Conservation (phyloP, 2,797 vertebrate genomes). For the Ptychadena robeensis region DNA sequence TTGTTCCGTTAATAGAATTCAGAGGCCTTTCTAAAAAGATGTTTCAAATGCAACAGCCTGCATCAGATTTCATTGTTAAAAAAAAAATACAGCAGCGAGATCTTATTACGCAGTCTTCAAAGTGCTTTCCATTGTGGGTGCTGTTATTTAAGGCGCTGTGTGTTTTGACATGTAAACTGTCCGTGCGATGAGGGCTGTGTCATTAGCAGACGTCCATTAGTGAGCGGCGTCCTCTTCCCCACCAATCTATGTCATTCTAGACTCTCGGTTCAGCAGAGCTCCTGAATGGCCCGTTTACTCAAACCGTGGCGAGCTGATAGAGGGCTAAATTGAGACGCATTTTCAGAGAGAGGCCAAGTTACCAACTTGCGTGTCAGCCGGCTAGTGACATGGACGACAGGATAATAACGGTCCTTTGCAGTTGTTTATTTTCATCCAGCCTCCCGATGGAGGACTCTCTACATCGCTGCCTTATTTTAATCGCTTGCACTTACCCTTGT, state of each 20-base stretch:
- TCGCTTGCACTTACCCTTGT: background rate
- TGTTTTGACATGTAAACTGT: slow-evolving; percentile 53
- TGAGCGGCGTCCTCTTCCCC: background rate
- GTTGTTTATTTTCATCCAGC: slow-evolving; percentile 48
- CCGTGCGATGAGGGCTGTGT: slow-evolving; percentile 40
- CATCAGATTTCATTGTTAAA: slow-evolving; percentile 47
- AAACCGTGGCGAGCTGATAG: slow-evolving; percentile 21
- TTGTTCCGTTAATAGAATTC: slow-evolving; percentile 18
- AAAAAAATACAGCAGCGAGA: slow-evolving; percentile 8
- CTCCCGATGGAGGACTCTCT: slow-evolving; percentile 15
- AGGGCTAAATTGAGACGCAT: slow-evolving; percentile 53
- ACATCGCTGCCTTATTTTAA: slow-evolving; percentile 10
- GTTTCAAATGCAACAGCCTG: slow-evolving; percentile 9
- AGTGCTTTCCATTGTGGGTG: slow-evolving; percentile 40
- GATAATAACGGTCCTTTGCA: slow-evolving; percentile 43
- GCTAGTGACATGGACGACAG: slow-evolving; percentile 54
- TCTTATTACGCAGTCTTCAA: slow-evolving; percentile 51
- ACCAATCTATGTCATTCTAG: slow-evolving; percentile 62
- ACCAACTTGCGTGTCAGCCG: slow-evolving; percentile 20
- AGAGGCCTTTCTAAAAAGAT: slow-evolving; percentile 11
- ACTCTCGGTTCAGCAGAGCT: slow-evolving; percentile 49
- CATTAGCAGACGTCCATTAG: slow-evolving; percentile 51
- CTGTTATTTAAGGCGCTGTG: slow-evolving; percentile 50
- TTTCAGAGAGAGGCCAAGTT: slow-evolving; percentile 43
- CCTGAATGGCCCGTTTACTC: slow-evolving; percentile 34